phyloP scores from a whole-genome alignment of 2,113 vertebrate species.

The Corythoichthys intestinalis region DNA sequence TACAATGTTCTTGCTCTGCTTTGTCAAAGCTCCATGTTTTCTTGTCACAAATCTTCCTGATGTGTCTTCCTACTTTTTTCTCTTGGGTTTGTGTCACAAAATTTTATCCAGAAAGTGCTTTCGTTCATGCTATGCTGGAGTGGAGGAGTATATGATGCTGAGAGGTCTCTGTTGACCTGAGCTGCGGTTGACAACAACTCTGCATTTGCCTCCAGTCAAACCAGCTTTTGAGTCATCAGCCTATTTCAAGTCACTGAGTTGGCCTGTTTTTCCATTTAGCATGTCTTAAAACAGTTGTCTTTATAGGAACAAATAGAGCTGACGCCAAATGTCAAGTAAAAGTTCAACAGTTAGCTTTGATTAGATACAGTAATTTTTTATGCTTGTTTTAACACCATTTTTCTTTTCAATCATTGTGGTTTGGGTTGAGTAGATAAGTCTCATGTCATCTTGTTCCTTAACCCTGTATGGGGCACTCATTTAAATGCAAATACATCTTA shows the following conservation, averaged over 20 bases:
- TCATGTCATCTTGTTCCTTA: conserved; percentile 1
- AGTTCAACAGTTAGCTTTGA: not conserved
- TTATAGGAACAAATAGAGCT: conserved; percentile 20
- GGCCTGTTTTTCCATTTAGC: conserved; percentile 15
- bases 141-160: not conserved
- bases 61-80: too few relatives aligned
- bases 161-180: conserved; percentile 12
- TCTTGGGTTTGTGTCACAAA: too few relatives aligned
- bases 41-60: too few relatives aligned
- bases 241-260: conserved; percentile 19
- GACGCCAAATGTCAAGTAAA: conserved; percentile 13
- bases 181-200: too few relatives aligned
- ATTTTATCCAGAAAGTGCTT: not conserved
- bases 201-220: conserved; percentile 26
- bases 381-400: conserved; percentile 24
- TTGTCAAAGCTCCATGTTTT: too few relatives aligned
- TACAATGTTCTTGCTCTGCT: not conserved
- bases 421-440: conserved; percentile 30
- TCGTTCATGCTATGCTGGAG: conserved; percentile 8
- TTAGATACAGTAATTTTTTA: conserved; percentile 3
- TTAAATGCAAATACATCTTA: too few relatives aligned
- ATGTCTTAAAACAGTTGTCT: conserved; percentile 69
- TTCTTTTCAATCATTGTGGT: conserved; percentile 11
- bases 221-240: not conserved
- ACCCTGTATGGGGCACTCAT: too few relatives aligned